Conservation (phyloP, 2,888 invertebrate species). For the Pristionchus japonicus region DNA sequence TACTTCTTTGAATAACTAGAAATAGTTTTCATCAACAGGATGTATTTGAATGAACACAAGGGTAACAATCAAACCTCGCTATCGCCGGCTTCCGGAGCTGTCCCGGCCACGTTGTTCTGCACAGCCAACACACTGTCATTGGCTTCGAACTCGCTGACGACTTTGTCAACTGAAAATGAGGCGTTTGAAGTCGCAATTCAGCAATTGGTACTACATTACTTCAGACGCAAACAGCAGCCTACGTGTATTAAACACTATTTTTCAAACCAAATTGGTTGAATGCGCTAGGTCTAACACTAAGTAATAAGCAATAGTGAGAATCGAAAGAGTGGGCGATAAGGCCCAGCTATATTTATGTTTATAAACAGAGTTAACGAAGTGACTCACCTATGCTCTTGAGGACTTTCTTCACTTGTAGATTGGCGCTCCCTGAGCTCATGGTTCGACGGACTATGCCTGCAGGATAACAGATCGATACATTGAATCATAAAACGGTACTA, state of each 20-base stretch:
- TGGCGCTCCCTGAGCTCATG: conserved; percentile 1
- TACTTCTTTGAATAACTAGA: too few species aligned
- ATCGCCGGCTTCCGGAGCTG: not conserved
- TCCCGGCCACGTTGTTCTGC: not conserved
- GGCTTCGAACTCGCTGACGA: not conserved
- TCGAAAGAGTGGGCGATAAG: too few species aligned
- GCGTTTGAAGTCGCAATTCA: too few species aligned
- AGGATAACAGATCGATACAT: not conserved
- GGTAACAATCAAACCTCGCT: not conserved
- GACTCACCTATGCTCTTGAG: not conserved
- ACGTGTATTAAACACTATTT: too few species aligned
- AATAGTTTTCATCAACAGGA: not conserved
- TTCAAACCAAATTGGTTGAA: too few species aligned
- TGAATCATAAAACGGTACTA: not conserved
- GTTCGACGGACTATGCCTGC: not conserved
- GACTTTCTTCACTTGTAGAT: not conserved
- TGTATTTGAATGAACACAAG: not conserved
- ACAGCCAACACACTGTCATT: too few species aligned
- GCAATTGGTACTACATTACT: too few species aligned
- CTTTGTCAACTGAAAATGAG: not conserved
- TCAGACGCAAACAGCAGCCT: too few species aligned
- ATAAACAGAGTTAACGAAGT: not conserved
- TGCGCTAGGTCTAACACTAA: too few species aligned
- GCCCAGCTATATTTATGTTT: not conserved
- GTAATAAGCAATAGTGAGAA: too few species aligned